Conservation (phyloP, 2,113 vertebrate species). For the Uropsilus gracilis region DNA sequence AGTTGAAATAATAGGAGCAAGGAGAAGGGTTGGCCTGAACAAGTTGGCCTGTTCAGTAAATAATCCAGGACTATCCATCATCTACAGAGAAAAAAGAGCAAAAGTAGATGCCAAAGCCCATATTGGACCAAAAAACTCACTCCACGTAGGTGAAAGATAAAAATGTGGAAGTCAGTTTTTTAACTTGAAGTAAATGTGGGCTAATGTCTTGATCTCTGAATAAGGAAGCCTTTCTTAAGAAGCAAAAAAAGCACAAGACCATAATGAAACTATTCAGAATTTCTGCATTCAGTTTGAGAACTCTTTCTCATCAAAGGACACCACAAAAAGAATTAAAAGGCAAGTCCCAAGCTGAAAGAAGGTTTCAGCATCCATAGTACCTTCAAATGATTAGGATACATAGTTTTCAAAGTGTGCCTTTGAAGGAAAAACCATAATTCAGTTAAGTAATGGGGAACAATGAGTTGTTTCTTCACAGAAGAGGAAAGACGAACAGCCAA, state of each 20-base stretch:
- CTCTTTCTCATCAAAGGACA: constrained; percentile 36
- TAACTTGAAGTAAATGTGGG: background rate
- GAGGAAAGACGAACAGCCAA: background rate
- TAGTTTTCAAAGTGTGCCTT: background rate
- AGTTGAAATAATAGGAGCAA: background rate
- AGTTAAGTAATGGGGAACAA: background rate
- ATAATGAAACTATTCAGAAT: constrained; percentile 9
- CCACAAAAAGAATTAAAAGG: background rate
- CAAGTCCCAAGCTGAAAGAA: background rate
- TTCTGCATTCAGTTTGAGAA: background rate
- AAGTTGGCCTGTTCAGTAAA: background rate
- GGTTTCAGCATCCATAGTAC: background rate
- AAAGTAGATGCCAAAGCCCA: background rate
- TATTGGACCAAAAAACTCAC: background rate
- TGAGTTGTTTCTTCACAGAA: constrained; percentile 3
- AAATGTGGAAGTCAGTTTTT: constrained; percentile 34
- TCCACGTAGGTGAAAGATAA: background rate
- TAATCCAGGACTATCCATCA: background rate
- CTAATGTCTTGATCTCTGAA: constrained; percentile 8
- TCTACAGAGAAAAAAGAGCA: background rate
- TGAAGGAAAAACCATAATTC: background rate
- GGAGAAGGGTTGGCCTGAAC: no score
- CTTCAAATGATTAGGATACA: background rate
- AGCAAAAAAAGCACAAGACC: constrained; percentile 26
- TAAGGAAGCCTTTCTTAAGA: constrained; percentile 24